A percentile compares a stretch with the other conserved stretches of the same genome.
Conservation (phyloP, 2,888 invertebrate species). For the Pseudococcus jackbeardsleyi region DNA sequence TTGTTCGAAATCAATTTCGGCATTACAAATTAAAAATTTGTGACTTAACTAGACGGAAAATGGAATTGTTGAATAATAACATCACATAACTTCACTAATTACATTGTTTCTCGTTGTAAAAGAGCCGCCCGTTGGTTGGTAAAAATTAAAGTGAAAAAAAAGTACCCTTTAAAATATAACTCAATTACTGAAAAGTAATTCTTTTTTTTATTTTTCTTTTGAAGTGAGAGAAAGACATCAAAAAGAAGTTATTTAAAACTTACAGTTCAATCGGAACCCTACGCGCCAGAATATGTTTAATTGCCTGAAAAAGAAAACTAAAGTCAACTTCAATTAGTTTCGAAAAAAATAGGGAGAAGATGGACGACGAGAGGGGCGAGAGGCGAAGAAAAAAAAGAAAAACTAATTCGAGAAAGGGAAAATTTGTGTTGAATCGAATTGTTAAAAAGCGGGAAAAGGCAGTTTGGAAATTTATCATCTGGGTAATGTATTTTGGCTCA, state of each 20-base stretch:
- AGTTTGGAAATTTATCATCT: background rate
- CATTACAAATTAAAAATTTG: background rate
- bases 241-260: conserved; percentile 64
- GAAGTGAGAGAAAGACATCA: conserved; percentile 58
- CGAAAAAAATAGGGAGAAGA: conserved; percentile 51
- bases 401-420: conserved; percentile 50
- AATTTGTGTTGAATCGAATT: conserved; percentile 63
- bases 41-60: background rate
- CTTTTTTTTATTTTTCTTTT: conserved; percentile 39
- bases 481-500: background rate
- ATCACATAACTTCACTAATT: conserved; percentile 22
- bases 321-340: conserved; percentile 64
- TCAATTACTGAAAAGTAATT: conserved; percentile 61
- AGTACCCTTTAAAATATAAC: conserved; percentile 52
- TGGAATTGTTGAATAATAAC: conserved; percentile 25
- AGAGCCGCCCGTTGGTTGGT: conserved; percentile 13
- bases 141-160: conserved; percentile 36
- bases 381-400: conserved; percentile 33
- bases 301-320: conserved; percentile 64
- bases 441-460: conserved; percentile 58
- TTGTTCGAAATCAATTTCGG: background rate
- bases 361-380: background rate
- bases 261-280: conserved; percentile 63
- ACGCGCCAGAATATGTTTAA: conserved; percentile 62
- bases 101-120: conserved; percentile 14